Conservation (phyloP, 1,140 invertebrate species). For the Protaetia brevitarsis region DNA sequence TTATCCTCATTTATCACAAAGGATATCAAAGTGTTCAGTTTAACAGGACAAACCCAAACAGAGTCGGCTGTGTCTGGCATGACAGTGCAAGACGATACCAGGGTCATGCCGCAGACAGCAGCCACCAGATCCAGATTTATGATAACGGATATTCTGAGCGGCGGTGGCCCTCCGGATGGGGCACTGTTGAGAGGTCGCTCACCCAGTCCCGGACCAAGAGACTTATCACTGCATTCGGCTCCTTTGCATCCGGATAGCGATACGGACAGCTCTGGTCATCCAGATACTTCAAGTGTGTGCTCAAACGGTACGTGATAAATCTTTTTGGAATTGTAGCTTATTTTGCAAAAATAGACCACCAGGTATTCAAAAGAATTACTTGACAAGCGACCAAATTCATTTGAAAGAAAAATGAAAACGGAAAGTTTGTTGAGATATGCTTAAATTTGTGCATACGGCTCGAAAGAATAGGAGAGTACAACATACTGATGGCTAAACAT, state of each 20-base stretch:
- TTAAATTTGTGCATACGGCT: no score
- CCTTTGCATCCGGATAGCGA: constrained; percentile 45
- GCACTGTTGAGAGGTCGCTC: constrained; percentile 39
- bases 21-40: constrained; percentile 8
- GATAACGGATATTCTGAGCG: constrained; percentile 75
- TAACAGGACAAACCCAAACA: background rate
- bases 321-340: no score
- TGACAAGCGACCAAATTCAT: no score
- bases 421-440: no score
- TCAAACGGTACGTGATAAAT: constrained; percentile 47
- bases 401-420: no score
- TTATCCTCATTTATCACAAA: background rate
- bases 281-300: constrained; percentile 47
- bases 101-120: constrained; percentile 48
- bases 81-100: constrained; percentile 49
- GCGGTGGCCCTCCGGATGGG: constrained; percentile 41
- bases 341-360: no score
- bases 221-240: constrained; percentile 45
- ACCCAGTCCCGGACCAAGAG: constrained; percentile 48
- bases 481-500: no score
- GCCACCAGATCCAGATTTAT: constrained; percentile 68
- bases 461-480: no score
- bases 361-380: no score
- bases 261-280: constrained; percentile 48
- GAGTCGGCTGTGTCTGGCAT: constrained; percentile 43